Base-by-base conservation (phyloP, 2,113 vertebrate species). In the Pygoscelis antarcticus region DNA sequence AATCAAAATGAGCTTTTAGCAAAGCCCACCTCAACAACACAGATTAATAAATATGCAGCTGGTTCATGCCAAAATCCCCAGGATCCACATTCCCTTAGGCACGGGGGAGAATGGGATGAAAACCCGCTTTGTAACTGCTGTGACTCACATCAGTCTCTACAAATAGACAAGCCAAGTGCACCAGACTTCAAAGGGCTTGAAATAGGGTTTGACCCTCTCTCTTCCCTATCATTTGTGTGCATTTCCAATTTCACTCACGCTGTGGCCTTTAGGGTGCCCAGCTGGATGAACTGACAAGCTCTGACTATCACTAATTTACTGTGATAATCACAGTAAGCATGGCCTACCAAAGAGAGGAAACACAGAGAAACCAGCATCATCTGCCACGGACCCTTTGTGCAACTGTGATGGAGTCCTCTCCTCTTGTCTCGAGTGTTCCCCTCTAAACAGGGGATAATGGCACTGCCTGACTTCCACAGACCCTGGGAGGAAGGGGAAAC, bases 381-480 rank as follows among this genome's bases (percentile, higher is more conserved):
- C 47, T 25, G 2, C 57, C 61, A 36, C 0, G 0, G 18, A 51
- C 3, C 42, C 38, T 15, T 14, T 1, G 32, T 3, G 0, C 38
- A 29, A 14, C 12, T 8, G 10, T 7, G 32, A 30, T 6, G 34
- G 60, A 86, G 13, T 13, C 15, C 16, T 47, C 51, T 80, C 16
- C 16, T 26, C 13, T 34, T 2, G 4, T 17, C 18, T 14, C 0
- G 0, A 23, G 4, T 0, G 0, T 9, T 82, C 32, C 62, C n/a
- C 65, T 90, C 61, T 22, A 7, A 69, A 74, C 0, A 42, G 8
- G 0, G 62, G 40, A 6, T 36, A 86, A 51, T 0, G 0, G 58
- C 38, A 16, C 62, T 46, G 62, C 78, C 49, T 6, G 20, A 6
- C 46, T 74, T 16, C 70, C 40, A 17, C 0, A 7, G 70, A 5